Conservation (phyloP, 2,888 invertebrate species). For the Ypsolopha sequella region DNA sequence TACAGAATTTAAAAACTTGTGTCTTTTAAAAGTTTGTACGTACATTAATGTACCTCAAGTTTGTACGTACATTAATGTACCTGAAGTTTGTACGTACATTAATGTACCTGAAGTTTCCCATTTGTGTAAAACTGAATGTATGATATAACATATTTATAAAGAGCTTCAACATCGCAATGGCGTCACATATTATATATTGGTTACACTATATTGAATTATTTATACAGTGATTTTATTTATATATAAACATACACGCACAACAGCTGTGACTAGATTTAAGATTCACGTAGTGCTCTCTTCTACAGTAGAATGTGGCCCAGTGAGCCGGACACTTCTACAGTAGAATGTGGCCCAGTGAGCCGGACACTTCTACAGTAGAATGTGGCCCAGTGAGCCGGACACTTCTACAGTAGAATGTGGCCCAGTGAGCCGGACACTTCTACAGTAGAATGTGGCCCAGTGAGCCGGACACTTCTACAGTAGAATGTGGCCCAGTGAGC, state of each 20-base stretch:
- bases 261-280: constrained; percentile 54
- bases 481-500: no score
- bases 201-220: constrained; percentile 7
- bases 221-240: constrained; percentile 9
- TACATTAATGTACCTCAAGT: no score
- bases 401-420: background rate
- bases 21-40: background rate
- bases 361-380: background rate
- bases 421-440: background rate
- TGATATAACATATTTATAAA: constrained; percentile 15
- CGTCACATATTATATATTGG: background rate
- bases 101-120: background rate
- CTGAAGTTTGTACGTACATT: no score
- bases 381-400: background rate
- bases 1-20: background rate
- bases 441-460: background rate
- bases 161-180: constrained; percentile 7
- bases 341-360: background rate
- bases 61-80: no score
- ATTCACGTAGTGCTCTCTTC: constrained; percentile 32
- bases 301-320: constrained; percentile 5
- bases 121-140: constrained; percentile 23
- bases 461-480: background rate
- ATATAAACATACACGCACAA: constrained; percentile 33
- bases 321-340: background rate